These are phyloP conservation scores for Drosophila paranaensis DNA, from an alignment of 2,888 invertebrate genomes.

Conservation along the genomic window DNA sequence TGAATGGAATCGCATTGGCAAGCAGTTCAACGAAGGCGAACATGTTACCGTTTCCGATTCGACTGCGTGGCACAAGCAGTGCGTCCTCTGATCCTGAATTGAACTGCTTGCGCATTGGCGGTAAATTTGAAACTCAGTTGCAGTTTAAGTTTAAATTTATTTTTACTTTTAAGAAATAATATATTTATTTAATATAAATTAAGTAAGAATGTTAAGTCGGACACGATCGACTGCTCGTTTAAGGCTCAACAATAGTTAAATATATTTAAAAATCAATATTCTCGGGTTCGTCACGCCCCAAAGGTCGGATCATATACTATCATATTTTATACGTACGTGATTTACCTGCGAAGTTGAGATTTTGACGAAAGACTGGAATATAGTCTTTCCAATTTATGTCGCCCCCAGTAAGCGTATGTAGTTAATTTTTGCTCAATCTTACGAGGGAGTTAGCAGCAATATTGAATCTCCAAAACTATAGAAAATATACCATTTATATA, in stretches of 20 bases:
- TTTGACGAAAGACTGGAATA: too few relatives aligned
- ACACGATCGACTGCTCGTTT: neutral
- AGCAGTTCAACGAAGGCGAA: neutral
- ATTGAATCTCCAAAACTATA: too few relatives aligned
- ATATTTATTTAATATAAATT: too few relatives aligned
- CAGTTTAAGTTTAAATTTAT: neutral
- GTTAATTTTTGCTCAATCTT: too few relatives aligned
- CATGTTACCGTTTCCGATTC: neutral
- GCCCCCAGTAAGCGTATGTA: too few relatives aligned
- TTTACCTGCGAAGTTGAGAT: too few relatives aligned
- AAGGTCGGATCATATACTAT: too few relatives aligned
- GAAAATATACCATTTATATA: too few relatives aligned
- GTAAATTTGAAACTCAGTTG: neutral
- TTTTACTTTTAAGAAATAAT: too few relatives aligned
- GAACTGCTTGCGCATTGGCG: constrained; percentile 3
- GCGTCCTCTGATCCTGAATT: neutral
- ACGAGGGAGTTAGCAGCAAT: too few relatives aligned
- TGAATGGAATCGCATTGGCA: neutral
- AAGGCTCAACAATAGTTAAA: neutral
- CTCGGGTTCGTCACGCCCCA: neutral
- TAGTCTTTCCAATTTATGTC: too few relatives aligned
- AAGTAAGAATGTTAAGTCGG: neutral
- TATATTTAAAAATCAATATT: neutral
- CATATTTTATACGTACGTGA: too few relatives aligned
- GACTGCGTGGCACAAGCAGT: neutral